A percentile compares a stretch with the other conserved stretches of the same genome.
phyloP scores from a whole-genome alignment of 2,113 vertebrate species.

The Oostethus manadensis region DNA sequence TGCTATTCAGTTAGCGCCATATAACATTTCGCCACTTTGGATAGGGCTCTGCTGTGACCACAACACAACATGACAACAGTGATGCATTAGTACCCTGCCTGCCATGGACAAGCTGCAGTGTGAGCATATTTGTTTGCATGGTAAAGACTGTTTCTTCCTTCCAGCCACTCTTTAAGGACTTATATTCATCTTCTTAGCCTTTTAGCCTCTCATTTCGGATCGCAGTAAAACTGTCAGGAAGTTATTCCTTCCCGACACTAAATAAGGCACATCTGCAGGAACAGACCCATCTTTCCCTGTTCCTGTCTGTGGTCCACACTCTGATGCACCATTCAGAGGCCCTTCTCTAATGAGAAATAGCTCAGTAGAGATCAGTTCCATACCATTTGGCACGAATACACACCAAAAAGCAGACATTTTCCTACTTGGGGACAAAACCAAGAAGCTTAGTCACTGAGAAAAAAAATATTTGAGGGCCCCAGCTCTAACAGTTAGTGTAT shows the following conservation, averaged over 20 bases:
- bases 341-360: conserved; percentile 72
- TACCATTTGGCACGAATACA: conserved; percentile 68
- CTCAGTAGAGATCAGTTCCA: conserved; percentile 72
- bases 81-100: conserved; percentile 38
- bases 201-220: conserved; percentile 22
- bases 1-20: too few relatives aligned
- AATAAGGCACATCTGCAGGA: conserved; percentile 57
- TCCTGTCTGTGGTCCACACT: conserved; percentile 29
- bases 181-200: conserved; percentile 19
- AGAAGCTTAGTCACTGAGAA: conserved; percentile 23
- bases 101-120: conserved; percentile 2
- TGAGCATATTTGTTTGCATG: conserved; percentile 7
- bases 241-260: conserved; percentile 47
- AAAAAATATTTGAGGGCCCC: conserved; percentile 35
- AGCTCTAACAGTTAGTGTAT: conserved; percentile 2
- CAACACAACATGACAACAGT: conserved; percentile 14
- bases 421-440: conserved; percentile 29
- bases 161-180: conserved; percentile 22
- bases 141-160: conserved; percentile 23
- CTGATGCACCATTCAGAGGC: conserved; percentile 47
- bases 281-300: conserved; percentile 46
- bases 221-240: conserved; percentile 53
- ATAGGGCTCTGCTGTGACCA: not conserved
- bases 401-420: conserved; percentile 45
- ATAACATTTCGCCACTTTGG: too few relatives aligned